Base-by-base conservation (phyloP, 2,113 vertebrate species). In the Albula goreensis region DNA sequence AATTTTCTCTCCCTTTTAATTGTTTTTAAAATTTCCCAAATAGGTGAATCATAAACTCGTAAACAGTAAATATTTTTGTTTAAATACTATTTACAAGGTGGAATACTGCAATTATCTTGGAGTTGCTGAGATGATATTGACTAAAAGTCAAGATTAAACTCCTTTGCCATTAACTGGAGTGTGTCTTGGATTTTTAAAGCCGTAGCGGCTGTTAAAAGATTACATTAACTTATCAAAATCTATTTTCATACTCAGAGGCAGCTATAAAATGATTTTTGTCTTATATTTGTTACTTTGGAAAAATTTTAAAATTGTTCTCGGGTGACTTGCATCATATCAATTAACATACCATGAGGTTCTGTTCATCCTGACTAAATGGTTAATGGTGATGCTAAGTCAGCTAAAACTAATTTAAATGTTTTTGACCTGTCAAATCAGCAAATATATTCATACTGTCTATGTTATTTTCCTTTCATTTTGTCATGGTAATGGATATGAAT, bases 241-340 rank as follows among this genome's bases (percentile, higher is more conserved):
- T 83, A 48, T 80, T 50, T 63, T 80, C 78, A 80, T 63, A 80
- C 63, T 19, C 51, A 31, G 84, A 50, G 78, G 84, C 84, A 85
- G 78, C 85, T 85, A 85, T 51, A 80, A 81, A 81, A 80, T 60
- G 19, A 85, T 85, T 85, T 49, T 66, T 81, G 78, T 66, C 60
- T 66, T 79, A 12, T 56, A 13, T 41, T 51, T 74, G n/a, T 78
- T 79, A 60, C 63, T 85, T 85, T 85, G 78, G 80, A 85, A 25
- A 66, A 31, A 48, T 49, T 22, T 77, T 70, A 0, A 2, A 78
- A 84, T 52, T 78, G 74, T 50, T 50, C 25, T 56, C 50, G 48
- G 51, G 77, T 53, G 51, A 50, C 51, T 79, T 85, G 19, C 6
- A 85, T 78, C 74, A 78, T 84, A 50, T 74, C 53, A 52, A 41